These are phyloP conservation scores for Puntigrus tetrazona DNA, from an alignment of 2,113 vertebrate species.

Conservation along the genomic window DNA sequence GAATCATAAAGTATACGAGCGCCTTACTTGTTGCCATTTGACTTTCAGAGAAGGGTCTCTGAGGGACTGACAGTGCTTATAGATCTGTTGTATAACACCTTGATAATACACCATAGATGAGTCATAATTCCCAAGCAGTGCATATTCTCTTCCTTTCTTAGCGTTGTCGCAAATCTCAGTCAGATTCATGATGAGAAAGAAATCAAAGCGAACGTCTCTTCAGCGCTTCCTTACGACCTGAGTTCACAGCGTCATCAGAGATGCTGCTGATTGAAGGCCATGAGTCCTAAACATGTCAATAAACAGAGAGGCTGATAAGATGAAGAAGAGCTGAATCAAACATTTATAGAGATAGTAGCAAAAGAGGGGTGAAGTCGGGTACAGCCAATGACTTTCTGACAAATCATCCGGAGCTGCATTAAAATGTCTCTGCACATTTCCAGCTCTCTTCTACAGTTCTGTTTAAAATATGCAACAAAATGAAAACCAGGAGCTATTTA, in stretches of 20 bases:
- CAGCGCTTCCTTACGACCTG: not conserved
- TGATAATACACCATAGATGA: slow-evolving; percentile 97
- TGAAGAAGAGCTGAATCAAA: not conserved
- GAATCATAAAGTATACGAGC: not conserved
- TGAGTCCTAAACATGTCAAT: slow-evolving; percentile 4
- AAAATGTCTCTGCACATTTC: slow-evolving; percentile 1
- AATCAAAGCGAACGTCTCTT: not conserved
- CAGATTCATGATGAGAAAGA: slow-evolving; percentile 82
- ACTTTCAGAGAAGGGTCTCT: slow-evolving; percentile 88
- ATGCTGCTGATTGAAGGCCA: not conserved
- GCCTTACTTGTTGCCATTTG: slow-evolving; percentile 91
- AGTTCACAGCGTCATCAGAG: not conserved
- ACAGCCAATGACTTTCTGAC: not conserved
- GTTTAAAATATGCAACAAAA: not conserved
- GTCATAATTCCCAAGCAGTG: slow-evolving; percentile 95
- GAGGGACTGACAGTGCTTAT: slow-evolving; percentile 87
- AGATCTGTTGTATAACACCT: slow-evolving; percentile 95
- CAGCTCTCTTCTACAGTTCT: not conserved
- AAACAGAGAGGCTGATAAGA: slow-evolving; percentile 15
- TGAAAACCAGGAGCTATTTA: not conserved
- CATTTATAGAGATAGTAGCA: not conserved
- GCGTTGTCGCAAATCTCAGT: slow-evolving; percentile 95
- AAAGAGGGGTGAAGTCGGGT: not conserved
- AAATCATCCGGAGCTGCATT: not conserved
- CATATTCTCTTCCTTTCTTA: slow-evolving; percentile 95